A percentile compares a stretch with the other conserved stretches of the same genome.
phyloP scores from a whole-genome alignment of 2,113 vertebrate genomes.

The Phoxinus phoxinus region DNA sequence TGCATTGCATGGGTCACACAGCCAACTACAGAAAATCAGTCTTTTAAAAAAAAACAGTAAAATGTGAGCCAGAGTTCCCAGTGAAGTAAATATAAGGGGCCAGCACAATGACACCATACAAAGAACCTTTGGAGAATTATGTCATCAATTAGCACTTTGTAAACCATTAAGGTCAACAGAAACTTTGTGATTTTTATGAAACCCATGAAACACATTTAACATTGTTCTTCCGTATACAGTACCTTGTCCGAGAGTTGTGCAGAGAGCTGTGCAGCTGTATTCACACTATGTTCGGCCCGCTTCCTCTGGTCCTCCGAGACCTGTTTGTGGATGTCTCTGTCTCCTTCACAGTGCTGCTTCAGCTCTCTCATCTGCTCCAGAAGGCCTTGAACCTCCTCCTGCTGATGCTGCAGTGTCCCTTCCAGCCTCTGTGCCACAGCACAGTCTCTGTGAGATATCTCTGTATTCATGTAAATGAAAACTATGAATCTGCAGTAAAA shows the following conservation, averaged over 20 bases:
- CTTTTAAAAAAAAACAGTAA: background rate
- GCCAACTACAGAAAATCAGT: background rate
- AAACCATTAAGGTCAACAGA: background rate
- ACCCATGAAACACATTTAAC: background rate
- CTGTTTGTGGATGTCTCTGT: conserved; percentile 78
- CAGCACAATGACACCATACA: background rate
- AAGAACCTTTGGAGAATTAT: background rate
- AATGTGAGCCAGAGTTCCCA: background rate
- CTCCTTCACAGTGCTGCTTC: conserved; percentile 73
- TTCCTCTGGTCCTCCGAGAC: conserved; percentile 77
- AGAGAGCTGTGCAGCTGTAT: conserved; percentile 73
- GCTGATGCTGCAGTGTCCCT: conserved; percentile 75
- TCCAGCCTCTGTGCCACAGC: conserved; percentile 81
- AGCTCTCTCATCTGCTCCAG: conserved; percentile 78
- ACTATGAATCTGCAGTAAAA: background rate
- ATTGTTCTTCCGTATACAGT: background rate
- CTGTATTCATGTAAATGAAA: background rate
- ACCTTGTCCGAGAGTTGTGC: conserved; percentile 87
- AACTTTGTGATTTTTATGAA: background rate
- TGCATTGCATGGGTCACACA: background rate
- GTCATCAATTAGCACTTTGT: background rate
- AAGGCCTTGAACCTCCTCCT: conserved; percentile 74
- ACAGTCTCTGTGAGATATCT: background rate
- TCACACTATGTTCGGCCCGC: conserved; percentile 80
- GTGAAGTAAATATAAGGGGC: background rate